Evolutionary conservation across 1,140 invertebrate species (phyloP).

Genomic region (Dreissena polymorpha): DNA sequence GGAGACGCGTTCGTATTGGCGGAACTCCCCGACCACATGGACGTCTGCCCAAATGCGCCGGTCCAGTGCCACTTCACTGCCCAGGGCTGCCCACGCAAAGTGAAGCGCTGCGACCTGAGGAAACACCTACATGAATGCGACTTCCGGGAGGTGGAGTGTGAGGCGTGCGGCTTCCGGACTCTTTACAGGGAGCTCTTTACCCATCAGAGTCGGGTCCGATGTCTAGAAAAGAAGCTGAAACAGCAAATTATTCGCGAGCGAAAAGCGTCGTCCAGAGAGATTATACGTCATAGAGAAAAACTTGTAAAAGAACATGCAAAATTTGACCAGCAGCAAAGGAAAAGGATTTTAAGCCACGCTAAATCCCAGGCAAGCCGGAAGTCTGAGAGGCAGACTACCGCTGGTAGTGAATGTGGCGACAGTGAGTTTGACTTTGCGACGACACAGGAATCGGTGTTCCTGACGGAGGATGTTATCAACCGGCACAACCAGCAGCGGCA

Average conservation of each 20-base stretch:
- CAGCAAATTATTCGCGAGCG: conserved; percentile 66
- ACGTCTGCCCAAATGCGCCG: conserved; percentile 64
- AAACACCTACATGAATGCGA: conserved; percentile 67
- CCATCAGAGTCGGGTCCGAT: conserved; percentile 67
- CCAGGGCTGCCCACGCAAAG: conserved; percentile 64
- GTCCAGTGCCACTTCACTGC: conserved; percentile 60
- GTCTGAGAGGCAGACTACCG: conserved; percentile 34
- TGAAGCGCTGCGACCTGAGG: conserved; percentile 57
- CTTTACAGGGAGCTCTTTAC: conserved; percentile 67
- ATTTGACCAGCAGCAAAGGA: conserved; percentile 59
- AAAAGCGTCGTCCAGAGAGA: conserved; percentile 54
- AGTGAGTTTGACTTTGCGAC: conserved; percentile 13
- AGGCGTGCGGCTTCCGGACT: conserved; percentile 66
- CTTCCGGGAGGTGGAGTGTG: conserved; percentile 66
- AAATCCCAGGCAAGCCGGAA: conserved; percentile 30
- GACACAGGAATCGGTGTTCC: conserved; percentile 33
- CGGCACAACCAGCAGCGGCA: conserved; percentile 12
- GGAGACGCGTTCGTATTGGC: conserved; percentile 59
- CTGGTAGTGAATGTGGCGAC: conserved; percentile 38
- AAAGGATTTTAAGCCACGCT: conserved; percentile 52
- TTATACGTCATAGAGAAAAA: conserved; percentile 57
- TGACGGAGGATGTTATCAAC: conserved; percentile 47
- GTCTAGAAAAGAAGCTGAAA: conserved; percentile 69
- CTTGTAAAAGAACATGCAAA: conserved; percentile 52
- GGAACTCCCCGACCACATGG: conserved; percentile 66